Evolutionary conservation across 2,113 vertebrate genomes (phyloP), one percentile per base, ranked within the genome.

Genomic region (Mugil cephalus): DNA sequence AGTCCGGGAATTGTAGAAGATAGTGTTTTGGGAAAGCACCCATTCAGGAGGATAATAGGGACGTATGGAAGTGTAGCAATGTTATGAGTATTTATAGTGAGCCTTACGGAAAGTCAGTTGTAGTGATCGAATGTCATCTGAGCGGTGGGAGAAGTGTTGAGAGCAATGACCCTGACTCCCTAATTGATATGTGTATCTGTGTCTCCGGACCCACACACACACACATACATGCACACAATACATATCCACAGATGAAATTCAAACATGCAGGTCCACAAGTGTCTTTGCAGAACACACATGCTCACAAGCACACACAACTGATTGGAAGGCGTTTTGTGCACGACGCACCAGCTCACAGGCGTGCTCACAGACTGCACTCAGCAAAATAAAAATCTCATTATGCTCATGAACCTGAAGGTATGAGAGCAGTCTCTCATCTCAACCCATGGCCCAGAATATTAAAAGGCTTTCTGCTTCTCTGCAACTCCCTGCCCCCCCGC

Each of bases 341-440:
- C 46, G 68, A 45, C 24, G 10, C 50, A 74, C 60, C 24, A 42
- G 81, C 54, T 36, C 42, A 64, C 36, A 24, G 51, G 13, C 54
- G 40, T 19, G 19, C 75, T 83, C 80, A 47, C 71, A 61, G 73
- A 77, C 83, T 63, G 75, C 85, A 88, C 81, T 85, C 84, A 79
- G 82, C 60, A 82, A 93, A 92, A 89, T 91, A 87, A 88, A 91
- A 92, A 92, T 91, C 89, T 93, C 89, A 93, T 93, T 91, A 93
- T 88, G 87, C 86, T 92, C 87, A 91, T 92, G 90, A 89, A 92
- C 88, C 91, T 93, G 88, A 90, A 92, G 90, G 90, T 92, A 91
- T 91, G 90, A 87, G 89, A 91, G 90, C 82, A 85, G 84, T 90
- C 90, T 92, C 89, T 92, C 90, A 88, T 91, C 88, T 89, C 85